A percentile compares a stretch with the other conserved stretches of the same genome.
Evolutionary conservation across 2,113 vertebrate genomes (phyloP).

Genomic region (Thinocorus orbignyianus): DNA sequence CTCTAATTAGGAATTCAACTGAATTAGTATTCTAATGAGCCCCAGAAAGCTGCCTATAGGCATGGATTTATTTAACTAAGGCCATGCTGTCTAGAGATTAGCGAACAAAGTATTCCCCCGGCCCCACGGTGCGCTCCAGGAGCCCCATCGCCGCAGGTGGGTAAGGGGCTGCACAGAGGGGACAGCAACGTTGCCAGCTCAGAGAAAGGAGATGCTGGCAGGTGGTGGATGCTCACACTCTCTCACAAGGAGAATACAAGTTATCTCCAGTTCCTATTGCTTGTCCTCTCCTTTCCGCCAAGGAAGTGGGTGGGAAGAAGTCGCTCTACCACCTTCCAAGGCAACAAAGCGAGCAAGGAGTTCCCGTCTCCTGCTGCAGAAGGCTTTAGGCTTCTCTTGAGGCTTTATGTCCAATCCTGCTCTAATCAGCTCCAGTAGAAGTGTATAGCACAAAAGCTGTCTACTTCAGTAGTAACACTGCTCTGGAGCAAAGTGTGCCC

Average conservation of each 20-base stretch:
- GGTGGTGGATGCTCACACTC: accelerated
- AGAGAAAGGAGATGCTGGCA: neutral
- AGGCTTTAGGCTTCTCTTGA: neutral
- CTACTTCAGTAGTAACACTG: neutral
- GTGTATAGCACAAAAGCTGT: neutral
- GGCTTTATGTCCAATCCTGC: neutral
- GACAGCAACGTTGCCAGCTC: accelerated
- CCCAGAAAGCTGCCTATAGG: slow-evolving; percentile 25
- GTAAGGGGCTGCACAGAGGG: neutral
- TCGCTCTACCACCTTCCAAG: neutral
- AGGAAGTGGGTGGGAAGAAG: neutral
- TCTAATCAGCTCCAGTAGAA: neutral
- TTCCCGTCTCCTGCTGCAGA: neutral
- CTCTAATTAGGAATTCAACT: slow-evolving; percentile 39
- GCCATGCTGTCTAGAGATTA: neutral
- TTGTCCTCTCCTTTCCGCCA: neutral
- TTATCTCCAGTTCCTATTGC: neutral
- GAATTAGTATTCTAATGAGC: slow-evolving; percentile 40
- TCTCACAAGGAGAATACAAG: neutral
- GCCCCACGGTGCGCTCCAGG: accelerated
- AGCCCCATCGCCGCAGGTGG: accelerated
- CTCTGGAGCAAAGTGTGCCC: neutral
- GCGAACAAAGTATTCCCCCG: neutral
- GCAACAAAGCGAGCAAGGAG: neutral
- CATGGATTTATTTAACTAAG: slow-evolving; percentile 41